A percentile compares a stretch with the other conserved stretches of the same genome.
These are phyloP conservation scores for Noctua comes DNA, from an alignment of 2,888 invertebrate species.

Conservation along the genomic window DNA sequence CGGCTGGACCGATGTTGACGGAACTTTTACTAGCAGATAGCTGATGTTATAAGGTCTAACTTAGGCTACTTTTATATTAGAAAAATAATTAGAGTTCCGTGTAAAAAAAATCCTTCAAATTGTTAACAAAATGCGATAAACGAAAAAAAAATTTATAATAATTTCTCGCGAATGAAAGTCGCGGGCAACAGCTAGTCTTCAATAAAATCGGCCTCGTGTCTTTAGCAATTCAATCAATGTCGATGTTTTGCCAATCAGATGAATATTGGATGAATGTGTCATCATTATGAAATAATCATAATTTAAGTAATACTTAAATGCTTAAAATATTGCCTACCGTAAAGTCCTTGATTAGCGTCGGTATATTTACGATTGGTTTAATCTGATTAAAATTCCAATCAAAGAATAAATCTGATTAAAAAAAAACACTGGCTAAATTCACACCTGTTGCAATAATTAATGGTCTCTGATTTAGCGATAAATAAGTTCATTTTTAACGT, in stretches of 20 bases:
- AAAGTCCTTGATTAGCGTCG: neutral
- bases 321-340: neutral
- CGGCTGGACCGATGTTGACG: no score
- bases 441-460: no score
- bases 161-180: no score
- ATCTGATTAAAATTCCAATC: constrained; percentile 5
- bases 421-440: neutral
- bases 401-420: neutral
- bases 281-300: neutral
- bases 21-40: no score
- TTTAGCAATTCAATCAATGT: neutral
- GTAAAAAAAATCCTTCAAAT: no score
- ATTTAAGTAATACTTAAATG: neutral
- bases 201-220: neutral
- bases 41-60: no score
- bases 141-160: no score
- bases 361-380: constrained; percentile 7
- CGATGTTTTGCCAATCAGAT: neutral
- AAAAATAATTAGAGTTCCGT: no score
- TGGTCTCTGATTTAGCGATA: neutral
- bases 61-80: no score
- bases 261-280: neutral
- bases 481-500: neutral
- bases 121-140: no score
- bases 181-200: neutral